Base-by-base conservation (phyloP, 1,140 invertebrate species). In the Cataglyphis hispanica region DNA sequence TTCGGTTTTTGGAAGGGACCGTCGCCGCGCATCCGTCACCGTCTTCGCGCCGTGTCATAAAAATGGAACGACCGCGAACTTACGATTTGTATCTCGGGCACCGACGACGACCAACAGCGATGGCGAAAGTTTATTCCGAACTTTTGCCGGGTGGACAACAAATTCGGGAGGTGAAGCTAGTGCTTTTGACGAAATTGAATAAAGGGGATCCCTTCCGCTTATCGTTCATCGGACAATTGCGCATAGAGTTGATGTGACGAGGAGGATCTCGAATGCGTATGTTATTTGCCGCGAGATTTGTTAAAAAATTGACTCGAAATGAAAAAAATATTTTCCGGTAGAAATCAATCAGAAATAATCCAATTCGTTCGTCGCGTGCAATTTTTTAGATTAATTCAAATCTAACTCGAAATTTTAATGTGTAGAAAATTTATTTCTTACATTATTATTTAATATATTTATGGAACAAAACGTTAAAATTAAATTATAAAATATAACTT, bases 11-110 rank as follows among this genome's bases (percentile, higher is more conserved):
- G 27, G 11, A 70, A 63, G 16, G 60, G 27, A 64, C 10, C 56
- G n/a, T 37, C 58, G 37, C 25, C 43, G 25, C 43, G 25, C 34
- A 56, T 27, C 22, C 31, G 22, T 61, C 60, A 13, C 4, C 46
- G 46, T 13, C 11, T 80, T 88, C 76, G 85, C 77, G 67, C 66
- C 27, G 60, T 10, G 50, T 86, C 86, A 83, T 90, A 91, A 92
- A 92, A 87, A 72, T 43, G 61, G 70, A 86, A 86, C 86, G 53
- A 72, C 46, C 53, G 27, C 66, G 70, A 22, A 77, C 80, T 77
- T 84, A 64, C 34, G 72, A 87, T 88, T 89, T 83, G 87, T 88
- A 81, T 89, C 13, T 50, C 87, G 83, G 25, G 58, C 70, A 43
- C 5, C 27, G 56, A 40, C 60, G 43, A 3, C 27, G 56, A 40